A percentile compares a stretch with the other conserved stretches of the same genome.
Evolutionary conservation across 2,113 vertebrate species (phyloP).

Genomic region (Propithecus coquereli): DNA sequence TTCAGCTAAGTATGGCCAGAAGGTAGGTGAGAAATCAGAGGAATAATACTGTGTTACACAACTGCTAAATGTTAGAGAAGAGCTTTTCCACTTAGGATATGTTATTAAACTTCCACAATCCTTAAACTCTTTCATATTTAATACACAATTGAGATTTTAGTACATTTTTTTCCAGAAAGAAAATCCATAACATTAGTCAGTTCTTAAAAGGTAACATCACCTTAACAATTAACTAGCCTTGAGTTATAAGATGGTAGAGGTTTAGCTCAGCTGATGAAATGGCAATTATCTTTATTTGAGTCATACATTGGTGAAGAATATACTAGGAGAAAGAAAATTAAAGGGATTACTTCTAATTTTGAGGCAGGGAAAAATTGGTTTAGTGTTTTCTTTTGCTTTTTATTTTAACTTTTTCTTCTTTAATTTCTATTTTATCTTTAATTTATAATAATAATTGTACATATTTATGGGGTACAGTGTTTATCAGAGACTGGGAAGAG

Average conservation of each 20-base stretch:
- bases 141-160: background rate
- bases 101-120: background rate
- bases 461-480: background rate
- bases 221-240: background rate
- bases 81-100: background rate
- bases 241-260: background rate
- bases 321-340: background rate
- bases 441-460: background rate
- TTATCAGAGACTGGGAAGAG: background rate
- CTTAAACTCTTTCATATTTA: background rate
- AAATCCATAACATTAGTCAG: background rate
- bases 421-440: background rate
- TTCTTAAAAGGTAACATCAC: background rate
- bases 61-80: background rate
- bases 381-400: background rate
- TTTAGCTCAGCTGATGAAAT: background rate
- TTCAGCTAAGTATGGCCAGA: constrained; percentile 10
- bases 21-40: background rate
- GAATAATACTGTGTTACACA: background rate
- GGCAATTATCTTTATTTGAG: background rate
- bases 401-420: background rate
- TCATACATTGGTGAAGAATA: background rate
- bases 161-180: background rate
- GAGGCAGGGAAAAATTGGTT: background rate
- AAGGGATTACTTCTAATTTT: background rate